phyloP scores from a whole-genome alignment of 1,140 invertebrate species.

The Brachionus calyciflorus region DNA sequence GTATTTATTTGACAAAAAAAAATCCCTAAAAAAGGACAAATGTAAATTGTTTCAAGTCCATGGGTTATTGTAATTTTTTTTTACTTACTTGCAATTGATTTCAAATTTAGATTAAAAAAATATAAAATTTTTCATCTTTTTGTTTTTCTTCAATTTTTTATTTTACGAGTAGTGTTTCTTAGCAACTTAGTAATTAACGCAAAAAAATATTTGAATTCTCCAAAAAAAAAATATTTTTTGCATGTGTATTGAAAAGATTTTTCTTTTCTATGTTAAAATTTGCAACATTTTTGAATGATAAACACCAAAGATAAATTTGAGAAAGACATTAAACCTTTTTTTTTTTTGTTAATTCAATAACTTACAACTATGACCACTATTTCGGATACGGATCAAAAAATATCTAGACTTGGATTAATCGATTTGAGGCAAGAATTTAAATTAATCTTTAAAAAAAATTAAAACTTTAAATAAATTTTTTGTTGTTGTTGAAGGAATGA shows the following conservation, averaged over 20 bases:
- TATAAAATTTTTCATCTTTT: background rate
- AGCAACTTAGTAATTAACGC: constrained; percentile 16
- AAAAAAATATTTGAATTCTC: background rate
- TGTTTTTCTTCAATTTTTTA: background rate
- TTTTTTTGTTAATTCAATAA: no score
- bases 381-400: no score
- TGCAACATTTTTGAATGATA: constrained; percentile 29
- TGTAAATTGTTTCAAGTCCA: no score
- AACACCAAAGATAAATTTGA: background rate
- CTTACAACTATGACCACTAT: no score
- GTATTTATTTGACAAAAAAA: no score
- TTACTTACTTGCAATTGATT: constrained; percentile 29
- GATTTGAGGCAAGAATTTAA: no score
- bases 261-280: constrained; percentile 19
- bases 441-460: no score
- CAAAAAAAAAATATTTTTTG: background rate
- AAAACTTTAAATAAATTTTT: no score
- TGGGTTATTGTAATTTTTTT: background rate
- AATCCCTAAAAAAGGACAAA: no score
- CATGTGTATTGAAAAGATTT: constrained; percentile 10
- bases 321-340: no score
- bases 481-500: no score
- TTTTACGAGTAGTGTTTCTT: constrained; percentile 1
- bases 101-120: constrained; percentile 30
- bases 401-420: no score